A percentile compares a stretch with the other conserved stretches of the same genome.
These are phyloP conservation scores for Falco berigora DNA, from an alignment of 2,797 vertebrate species.

Conservation along the genomic window DNA sequence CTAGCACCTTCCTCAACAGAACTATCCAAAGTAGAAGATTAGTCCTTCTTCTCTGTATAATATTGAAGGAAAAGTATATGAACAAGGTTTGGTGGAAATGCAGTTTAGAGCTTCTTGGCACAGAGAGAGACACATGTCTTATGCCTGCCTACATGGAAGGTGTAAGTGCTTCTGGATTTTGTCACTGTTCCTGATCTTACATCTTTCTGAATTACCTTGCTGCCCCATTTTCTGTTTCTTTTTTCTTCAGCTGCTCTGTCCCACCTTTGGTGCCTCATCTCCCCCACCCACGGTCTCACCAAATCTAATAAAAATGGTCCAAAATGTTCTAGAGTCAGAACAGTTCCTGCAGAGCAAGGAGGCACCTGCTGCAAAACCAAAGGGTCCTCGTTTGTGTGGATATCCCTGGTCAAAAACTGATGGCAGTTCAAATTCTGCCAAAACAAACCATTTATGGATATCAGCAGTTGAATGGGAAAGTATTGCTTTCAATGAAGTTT, in stretches of 20 bases:
- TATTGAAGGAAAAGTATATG: background rate
- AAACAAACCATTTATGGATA: background rate
- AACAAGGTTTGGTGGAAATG: background rate
- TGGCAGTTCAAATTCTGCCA: background rate
- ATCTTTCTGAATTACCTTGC: background rate
- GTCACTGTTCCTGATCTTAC: background rate
- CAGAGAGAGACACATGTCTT: background rate
- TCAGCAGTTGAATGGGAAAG: background rate
- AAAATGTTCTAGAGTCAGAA: background rate
- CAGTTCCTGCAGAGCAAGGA: background rate
- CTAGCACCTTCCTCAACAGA: background rate
- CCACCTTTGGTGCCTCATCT: background rate
- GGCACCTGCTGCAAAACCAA: background rate
- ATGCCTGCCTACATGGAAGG: background rate
- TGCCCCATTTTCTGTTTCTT: background rate
- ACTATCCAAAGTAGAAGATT: background rate
- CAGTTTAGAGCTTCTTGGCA: background rate
- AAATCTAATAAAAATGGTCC: background rate
- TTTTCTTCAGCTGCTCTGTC: background rate
- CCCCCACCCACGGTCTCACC: background rate
- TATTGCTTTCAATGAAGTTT: background rate
- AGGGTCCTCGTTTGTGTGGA: background rate
- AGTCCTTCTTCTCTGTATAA: background rate
- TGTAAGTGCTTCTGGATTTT: background rate
- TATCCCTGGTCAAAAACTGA: background rate